A percentile compares a stretch with the other conserved stretches of the same genome.
These are phyloP conservation scores for Leptinotarsa tumamoca DNA, from an alignment of 2,888 invertebrate genomes.

Conservation along the genomic window DNA sequence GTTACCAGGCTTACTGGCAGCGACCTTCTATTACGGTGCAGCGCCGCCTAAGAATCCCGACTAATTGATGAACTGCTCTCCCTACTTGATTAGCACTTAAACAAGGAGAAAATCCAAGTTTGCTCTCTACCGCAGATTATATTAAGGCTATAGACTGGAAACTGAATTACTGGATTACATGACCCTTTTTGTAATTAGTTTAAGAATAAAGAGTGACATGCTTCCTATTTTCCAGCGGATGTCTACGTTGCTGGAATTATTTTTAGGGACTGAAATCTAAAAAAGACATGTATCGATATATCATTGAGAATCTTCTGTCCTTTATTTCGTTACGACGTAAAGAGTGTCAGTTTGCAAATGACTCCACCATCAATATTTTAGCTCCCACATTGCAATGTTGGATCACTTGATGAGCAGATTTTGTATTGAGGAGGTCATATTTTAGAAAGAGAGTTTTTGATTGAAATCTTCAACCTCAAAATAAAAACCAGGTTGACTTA, in stretches of 20 bases:
- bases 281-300: too few relatives aligned
- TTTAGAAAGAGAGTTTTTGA: too few relatives aligned
- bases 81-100: conserved; percentile 56
- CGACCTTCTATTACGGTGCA: conserved; percentile 41
- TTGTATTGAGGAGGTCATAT: too few relatives aligned
- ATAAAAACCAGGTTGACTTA: too few relatives aligned
- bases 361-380: too few relatives aligned
- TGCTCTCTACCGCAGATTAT: conserved; percentile 47
- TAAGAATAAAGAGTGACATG: conserved; percentile 31
- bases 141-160: conserved; percentile 42
- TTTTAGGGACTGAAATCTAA: not conserved
- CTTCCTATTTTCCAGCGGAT: conserved; percentile 1
- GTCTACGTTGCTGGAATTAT: conserved; percentile 12
- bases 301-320: too few relatives aligned
- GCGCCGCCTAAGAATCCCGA: conserved; percentile 51
- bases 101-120: conserved; percentile 54
- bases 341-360: too few relatives aligned
- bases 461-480: too few relatives aligned
- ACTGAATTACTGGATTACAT: conserved; percentile 46
- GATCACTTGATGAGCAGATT: too few relatives aligned
- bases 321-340: too few relatives aligned
- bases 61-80: conserved; percentile 57
- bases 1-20: conserved; percentile 48
- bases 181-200: conserved; percentile 40
- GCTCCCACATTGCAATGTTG: too few relatives aligned